Evolutionary conservation across 2,797 vertebrate species (phyloP).

Genomic region (Tympanoctomys barrerae): DNA sequence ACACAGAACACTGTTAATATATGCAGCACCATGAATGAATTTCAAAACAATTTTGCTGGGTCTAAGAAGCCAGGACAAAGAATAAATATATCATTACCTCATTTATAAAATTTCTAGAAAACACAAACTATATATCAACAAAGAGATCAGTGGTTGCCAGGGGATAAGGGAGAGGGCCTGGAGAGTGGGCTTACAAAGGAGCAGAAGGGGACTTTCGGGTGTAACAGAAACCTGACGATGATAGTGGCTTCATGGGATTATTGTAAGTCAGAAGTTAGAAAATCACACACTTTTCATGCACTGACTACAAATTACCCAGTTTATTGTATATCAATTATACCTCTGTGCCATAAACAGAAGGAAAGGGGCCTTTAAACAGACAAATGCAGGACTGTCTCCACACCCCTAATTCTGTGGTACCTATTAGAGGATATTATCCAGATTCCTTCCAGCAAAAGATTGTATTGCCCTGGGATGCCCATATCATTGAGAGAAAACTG

Average conservation of each 20-base stretch:
- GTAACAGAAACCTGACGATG: neutral
- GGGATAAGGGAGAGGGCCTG: neutral
- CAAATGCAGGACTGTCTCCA: constrained; percentile 41
- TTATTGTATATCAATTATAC: constrained; percentile 3
- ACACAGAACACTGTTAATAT: constrained; percentile 6
- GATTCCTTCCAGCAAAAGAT: neutral
- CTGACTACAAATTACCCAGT: neutral
- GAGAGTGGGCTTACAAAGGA: neutral
- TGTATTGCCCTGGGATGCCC: constrained; percentile 5
- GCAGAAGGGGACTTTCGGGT: constrained; percentile 8
- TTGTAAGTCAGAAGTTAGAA: neutral
- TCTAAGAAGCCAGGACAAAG: constrained; percentile 36
- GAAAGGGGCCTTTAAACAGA: constrained; percentile 31
- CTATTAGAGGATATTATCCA: constrained; percentile 16
- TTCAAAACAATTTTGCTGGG: constrained; percentile 42
- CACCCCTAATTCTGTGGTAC: neutral
- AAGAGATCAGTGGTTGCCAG: neutral
- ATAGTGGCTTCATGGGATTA: neutral
- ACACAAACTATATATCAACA: constrained; percentile 40
- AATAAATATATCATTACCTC: neutral
- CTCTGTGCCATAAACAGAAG: constrained; percentile 33
- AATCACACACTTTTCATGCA: constrained; percentile 39
- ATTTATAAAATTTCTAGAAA: constrained; percentile 50
- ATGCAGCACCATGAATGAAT: constrained; percentile 30
- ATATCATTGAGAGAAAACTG: constrained; percentile 36